Percentiles rank a stretch among this genome's conserved stretches.
These are phyloP conservation scores for Erpobdella octoculata DNA, from an alignment of 2,888 invertebrate genomes.

Conservation along the genomic window DNA sequence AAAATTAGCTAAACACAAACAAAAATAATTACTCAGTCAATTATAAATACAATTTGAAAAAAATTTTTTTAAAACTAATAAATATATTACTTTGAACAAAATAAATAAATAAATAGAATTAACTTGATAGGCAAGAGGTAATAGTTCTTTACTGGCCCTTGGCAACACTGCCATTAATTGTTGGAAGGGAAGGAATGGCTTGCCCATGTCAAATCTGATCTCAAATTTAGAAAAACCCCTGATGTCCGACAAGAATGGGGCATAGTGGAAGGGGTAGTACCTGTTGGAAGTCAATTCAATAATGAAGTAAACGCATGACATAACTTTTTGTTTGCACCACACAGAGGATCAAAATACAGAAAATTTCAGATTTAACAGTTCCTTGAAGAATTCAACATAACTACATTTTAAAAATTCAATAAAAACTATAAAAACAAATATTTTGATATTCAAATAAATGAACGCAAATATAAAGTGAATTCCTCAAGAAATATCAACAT, in stretches of 20 bases:
- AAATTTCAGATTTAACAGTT: not conserved
- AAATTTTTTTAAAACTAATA: not conserved
- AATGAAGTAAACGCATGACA: too few species aligned
- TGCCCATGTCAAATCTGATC: conserved; percentile 73
- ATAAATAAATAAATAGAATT: too few species aligned
- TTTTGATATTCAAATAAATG: too few species aligned
- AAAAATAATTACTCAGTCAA: not conserved
- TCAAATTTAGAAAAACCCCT: conserved; percentile 66
- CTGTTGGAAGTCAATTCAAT: conserved; percentile 40
- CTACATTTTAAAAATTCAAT: too few species aligned
- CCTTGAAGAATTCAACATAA: not conserved
- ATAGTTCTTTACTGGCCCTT: conserved; percentile 85
- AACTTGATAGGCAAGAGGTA: conserved; percentile 76
- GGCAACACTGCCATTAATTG: conserved; percentile 99
- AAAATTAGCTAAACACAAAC: not conserved
- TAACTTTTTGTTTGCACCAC: too few species aligned
- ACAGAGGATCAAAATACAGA: too few species aligned
- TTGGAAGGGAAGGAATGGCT: conserved; percentile 83
- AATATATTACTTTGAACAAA: too few species aligned
- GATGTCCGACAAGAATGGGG: conserved; percentile 89
- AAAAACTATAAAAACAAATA: too few species aligned
- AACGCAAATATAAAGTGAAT: too few species aligned
- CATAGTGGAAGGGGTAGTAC: conserved; percentile 87
- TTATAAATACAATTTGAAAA: not conserved
- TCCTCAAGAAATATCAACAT: too few species aligned